Conservation (phyloP, 2,797 vertebrate species). For the Momotus momota region DNA sequence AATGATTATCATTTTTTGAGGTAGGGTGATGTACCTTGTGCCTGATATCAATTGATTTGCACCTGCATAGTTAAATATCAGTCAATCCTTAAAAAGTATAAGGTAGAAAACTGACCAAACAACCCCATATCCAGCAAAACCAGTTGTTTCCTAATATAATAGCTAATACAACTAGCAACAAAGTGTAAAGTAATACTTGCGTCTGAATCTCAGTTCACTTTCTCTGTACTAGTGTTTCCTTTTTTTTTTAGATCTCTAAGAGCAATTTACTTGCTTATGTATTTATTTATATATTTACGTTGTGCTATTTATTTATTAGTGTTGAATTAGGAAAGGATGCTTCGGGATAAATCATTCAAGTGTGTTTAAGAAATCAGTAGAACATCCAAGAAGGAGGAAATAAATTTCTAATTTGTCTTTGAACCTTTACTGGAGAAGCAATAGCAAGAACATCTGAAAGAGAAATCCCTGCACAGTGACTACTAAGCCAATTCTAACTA, state of each 20-base stretch:
- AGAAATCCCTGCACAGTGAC: neutral
- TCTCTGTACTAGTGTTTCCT: neutral
- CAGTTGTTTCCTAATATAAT: neutral
- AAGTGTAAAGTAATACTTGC: neutral
- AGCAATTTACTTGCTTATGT: neutral
- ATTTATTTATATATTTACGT: too few species aligned
- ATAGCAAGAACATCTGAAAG: neutral
- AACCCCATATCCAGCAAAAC: neutral
- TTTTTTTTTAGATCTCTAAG: neutral
- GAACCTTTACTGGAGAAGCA: neutral
- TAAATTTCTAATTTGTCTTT: neutral
- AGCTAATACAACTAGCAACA: neutral
- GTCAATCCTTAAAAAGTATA: neutral
- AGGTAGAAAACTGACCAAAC: neutral
- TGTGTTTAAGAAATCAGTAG: neutral
- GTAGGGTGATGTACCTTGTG: neutral
- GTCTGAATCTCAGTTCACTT: neutral
- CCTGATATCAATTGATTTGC: neutral
- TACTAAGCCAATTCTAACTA: neutral
- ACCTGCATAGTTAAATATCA: neutral
- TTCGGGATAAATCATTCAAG: neutral
- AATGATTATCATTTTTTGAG: neutral
- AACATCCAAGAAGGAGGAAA: neutral
- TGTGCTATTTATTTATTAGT: neutral
- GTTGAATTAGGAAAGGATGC: neutral